A percentile compares a stretch with the other conserved stretches of the same genome.
These are phyloP conservation scores for Melanaphis sacchari DNA, from an alignment of 1,140 invertebrate genomes.

Conservation along the genomic window DNA sequence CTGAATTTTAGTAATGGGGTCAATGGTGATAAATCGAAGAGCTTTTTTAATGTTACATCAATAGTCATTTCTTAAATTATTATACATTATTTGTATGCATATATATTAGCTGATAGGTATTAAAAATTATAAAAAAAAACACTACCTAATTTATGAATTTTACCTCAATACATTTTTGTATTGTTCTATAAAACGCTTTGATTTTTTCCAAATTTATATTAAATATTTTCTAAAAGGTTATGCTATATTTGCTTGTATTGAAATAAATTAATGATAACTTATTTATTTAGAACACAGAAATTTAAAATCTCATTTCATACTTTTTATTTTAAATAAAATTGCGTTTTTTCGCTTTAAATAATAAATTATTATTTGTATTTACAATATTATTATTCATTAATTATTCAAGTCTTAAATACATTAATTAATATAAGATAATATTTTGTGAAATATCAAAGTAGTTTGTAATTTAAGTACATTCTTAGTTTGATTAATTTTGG, in stretches of 20 bases:
- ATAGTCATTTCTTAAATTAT: not conserved
- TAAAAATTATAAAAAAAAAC: not conserved
- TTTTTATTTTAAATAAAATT: not conserved
- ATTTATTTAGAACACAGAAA: not conserved
- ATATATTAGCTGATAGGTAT: not conserved
- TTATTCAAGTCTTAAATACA: not conserved
- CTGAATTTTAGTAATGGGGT: not conserved
- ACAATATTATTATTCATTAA: conserved; percentile 1
- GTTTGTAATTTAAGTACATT: not conserved
- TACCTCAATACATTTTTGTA: not conserved
- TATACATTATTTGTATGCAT: not conserved
- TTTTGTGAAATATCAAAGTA: not conserved
- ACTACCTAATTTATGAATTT: not conserved
- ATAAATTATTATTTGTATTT: not conserved
- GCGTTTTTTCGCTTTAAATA: not conserved
- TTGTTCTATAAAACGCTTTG: not conserved
- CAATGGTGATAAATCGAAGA: not conserved
- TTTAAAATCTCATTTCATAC: not conserved
- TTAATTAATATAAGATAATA: not conserved
- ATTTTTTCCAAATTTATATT: not conserved
- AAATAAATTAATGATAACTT: not conserved
- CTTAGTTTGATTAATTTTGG: not conserved
- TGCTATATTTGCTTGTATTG: not conserved
- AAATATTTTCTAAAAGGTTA: not conserved
- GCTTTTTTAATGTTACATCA: not conserved